Base-by-base conservation (phyloP, 2,888 invertebrate species). In the Parnassius orleans region DNA sequence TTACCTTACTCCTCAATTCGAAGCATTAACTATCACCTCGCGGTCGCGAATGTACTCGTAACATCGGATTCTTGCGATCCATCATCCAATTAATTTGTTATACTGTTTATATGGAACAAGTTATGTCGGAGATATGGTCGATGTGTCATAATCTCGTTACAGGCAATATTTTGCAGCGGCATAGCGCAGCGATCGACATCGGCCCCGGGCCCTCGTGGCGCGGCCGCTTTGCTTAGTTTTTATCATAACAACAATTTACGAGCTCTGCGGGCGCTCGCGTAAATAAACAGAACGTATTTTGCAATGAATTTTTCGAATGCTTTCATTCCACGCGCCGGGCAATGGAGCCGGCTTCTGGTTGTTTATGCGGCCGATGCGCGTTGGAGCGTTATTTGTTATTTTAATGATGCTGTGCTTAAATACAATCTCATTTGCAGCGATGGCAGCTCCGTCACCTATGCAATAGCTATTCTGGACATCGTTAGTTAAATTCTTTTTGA, bases 281-380 rank as follows among this genome's bases (percentile, higher is more conserved):
- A 2, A 56, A 47, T 56, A 56, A 33, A 47, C 56, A 11, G 47
- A 47, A n/a, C 57, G 14, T 57, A 50, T 57, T 57, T 58, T 46
- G 46, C 58, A 53, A 57, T 57, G 50, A 57, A 58, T 52, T 46
- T 44, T 41, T 58, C 52, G 58, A 44, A 53, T 19, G 53, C 58
- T 52, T 51, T 51, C 51, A 42, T 51, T 51, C 15, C 58, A 24
- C 51, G 46, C 52, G 58, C 14, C 7, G 9, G n/a, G 52, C 46
- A 44, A 56, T 47, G 52, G 44, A 46, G n/a, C 14, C 15, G 50
- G 15, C 48, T 48, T 48, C 14, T 48, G 7, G 9, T 48, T 48
- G 48, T 48, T 48, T 48, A 48, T 14, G 14, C 2, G 14, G 14
- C n/a, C 48, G 14, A 14, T 11, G 43, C n/a, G 14, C 48, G 48